Evolutionary conservation across 2,113 vertebrate species (phyloP), one percentile per base, ranked within the genome.

Genomic region (Galemys pyrenaicus): DNA sequence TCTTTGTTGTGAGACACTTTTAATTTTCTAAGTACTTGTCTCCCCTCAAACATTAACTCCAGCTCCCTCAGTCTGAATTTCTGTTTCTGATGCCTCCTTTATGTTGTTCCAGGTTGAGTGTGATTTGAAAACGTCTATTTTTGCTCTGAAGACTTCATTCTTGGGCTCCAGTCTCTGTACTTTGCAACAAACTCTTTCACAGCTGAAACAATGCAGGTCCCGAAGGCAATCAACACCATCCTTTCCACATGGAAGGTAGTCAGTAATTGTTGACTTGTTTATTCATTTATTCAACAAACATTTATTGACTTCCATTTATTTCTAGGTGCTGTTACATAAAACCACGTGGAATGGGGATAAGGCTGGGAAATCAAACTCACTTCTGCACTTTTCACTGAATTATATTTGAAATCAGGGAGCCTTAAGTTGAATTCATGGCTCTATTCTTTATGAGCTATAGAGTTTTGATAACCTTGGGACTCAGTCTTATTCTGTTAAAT

Each of bases 61-160:
- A 80, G 54, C 9, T 87, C 65, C 39, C 41, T 92, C 51, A 6
- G 3, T 95, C 95, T 95, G 92, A 89, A 92, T 93, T 70, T 87
- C 49, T 70, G 19, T 46, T 94, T 83, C 46, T 93, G 51, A 82
- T 73, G 41, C 41, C 24, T 91, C 41, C n/a, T 65, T 94, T 65
- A 95, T 81, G 10, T 77, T 91, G 32, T 22, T 91, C 37, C 35
- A 49, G 35, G 68, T 49, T 81, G 30, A 30, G 13, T 88, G 91
- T 77, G 46, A 44, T 60, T 95, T 92, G 79, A 64, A 92, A 78
- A 41, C 37, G 22, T 41, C 32, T n/a, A n/a, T 51, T 88, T 64
- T 84, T 81, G 75, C 44, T 46, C 28, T 6, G 60, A 85, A 82
- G 68, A 86, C 41, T 78, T 93, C 46, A 91, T 88, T 70, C 39